Evolutionary conservation across 2,797 vertebrate species (phyloP).

Genomic region (Luscinia megarhynchos): DNA sequence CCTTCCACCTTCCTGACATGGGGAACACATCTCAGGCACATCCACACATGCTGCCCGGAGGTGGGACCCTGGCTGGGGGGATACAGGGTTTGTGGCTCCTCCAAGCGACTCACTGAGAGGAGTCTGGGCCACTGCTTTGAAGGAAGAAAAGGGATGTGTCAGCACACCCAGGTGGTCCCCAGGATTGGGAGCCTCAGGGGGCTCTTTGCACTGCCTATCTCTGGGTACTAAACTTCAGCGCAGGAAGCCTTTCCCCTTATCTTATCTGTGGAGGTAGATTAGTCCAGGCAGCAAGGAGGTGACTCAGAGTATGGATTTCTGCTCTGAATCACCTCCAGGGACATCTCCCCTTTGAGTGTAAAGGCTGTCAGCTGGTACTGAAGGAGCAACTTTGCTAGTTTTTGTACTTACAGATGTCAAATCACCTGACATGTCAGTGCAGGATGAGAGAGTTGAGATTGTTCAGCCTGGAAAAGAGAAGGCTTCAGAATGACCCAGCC

Average conservation of each 20-base stretch:
- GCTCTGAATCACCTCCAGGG: not conserved
- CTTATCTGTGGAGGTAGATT: not conserved
- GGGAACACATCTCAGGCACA: not conserved
- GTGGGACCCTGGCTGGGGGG: not conserved
- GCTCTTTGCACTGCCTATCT: not conserved
- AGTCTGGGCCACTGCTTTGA: not conserved
- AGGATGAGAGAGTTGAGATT: not conserved
- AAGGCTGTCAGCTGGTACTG: not conserved
- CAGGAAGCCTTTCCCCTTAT: not conserved
- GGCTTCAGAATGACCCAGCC: not conserved
- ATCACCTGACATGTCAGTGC: not conserved
- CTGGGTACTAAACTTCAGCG: not conserved
- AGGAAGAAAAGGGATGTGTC: not conserved
- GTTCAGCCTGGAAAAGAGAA: not conserved
- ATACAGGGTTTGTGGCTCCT: not conserved
- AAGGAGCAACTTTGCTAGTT: not conserved
- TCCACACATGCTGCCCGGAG: not conserved
- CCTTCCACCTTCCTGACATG: not conserved
- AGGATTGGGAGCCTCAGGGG: not conserved
- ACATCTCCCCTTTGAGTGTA: not conserved
- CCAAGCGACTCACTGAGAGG: not conserved
- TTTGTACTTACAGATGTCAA: not conserved
- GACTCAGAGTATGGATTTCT: not conserved
- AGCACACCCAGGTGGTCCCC: not conserved
- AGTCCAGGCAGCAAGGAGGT: not conserved